These are phyloP conservation scores for Acipenser oxyrinchus DNA, from an alignment of 2,797 vertebrate species.

Conservation along the genomic window DNA sequence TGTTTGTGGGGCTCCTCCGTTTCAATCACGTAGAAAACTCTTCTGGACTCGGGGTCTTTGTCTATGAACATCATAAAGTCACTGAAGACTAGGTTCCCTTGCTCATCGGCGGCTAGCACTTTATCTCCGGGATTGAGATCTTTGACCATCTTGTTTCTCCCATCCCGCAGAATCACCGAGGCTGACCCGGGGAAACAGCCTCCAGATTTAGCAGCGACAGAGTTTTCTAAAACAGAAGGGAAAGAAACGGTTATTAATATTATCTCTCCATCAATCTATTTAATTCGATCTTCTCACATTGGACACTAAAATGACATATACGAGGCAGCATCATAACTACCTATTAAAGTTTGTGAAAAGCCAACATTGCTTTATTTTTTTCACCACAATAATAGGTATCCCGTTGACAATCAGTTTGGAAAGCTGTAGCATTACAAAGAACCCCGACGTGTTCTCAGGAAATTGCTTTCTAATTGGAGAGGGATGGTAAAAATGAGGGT, in stretches of 20 bases:
- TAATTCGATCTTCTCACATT: too few relatives aligned
- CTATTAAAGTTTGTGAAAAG: too few relatives aligned
- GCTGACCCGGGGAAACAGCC: constrained; percentile 91
- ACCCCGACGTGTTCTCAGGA: constrained; percentile 37
- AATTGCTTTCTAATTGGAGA: constrained; percentile 19
- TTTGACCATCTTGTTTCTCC: constrained; percentile 70
- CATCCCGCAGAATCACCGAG: constrained; percentile 72
- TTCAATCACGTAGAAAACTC: constrained; percentile 84
- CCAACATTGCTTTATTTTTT: too few relatives aligned
- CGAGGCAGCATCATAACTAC: too few relatives aligned
- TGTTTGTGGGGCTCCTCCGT: constrained; percentile 63
- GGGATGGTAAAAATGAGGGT: constrained; percentile 24
- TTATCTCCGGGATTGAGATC: constrained; percentile 76
- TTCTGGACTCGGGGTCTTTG: constrained; percentile 62
- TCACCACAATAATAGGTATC: too few relatives aligned
- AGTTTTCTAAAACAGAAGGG: constrained; percentile 71
- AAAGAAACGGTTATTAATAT: background rate
- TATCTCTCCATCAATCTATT: background rate
- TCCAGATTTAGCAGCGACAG: constrained; percentile 90
- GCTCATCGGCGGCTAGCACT: constrained; percentile 72
- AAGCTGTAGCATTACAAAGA: background rate
- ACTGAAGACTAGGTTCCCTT: constrained; percentile 74
- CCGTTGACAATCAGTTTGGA: background rate
- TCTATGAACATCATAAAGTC: constrained; percentile 92
- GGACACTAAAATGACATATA: too few relatives aligned